phyloP scores from a whole-genome alignment of 2,888 invertebrate genomes.

The Poecilus cupreus region DNA sequence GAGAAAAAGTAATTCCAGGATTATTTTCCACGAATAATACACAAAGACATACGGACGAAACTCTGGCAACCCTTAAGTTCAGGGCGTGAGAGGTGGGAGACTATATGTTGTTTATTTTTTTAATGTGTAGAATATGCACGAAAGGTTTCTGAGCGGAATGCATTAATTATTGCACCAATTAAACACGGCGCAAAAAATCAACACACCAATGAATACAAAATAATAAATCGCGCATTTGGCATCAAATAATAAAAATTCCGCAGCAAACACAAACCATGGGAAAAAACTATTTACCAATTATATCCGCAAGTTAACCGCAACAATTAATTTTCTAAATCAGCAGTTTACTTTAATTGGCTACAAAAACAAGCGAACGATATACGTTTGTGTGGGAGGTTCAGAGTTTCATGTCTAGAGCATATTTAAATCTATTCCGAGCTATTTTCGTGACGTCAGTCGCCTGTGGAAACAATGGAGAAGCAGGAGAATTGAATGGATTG shows the following conservation, averaged over 20 bases:
- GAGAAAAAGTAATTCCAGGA: no score
- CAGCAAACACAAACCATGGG: background rate
- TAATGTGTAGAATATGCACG: background rate
- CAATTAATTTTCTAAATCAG: conserved; percentile 37
- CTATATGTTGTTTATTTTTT: no score
- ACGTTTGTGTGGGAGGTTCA: background rate
- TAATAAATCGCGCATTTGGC: background rate
- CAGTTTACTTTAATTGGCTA: conserved; percentile 31
- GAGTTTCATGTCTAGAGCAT: conserved; percentile 36
- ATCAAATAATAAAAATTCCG: background rate
- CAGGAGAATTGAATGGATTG: background rate
- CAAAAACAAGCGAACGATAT: conserved; percentile 7
- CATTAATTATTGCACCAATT: background rate
- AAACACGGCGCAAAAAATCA: background rate
- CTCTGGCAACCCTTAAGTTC: no score
- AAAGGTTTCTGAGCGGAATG: background rate
- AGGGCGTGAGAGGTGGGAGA: no score
- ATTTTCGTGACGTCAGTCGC: conserved; percentile 26
- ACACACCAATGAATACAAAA: background rate
- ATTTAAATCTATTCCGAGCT: conserved; percentile 39
- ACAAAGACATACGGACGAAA: no score
- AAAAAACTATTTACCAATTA: conserved; percentile 41
- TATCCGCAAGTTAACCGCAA: conserved; percentile 7
- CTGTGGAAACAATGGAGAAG: conserved; percentile 15
- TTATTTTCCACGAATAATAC: no score